Evolutionary conservation across 1,140 invertebrate genomes (phyloP).

Genomic region (Rhyacophila brunnea): DNA sequence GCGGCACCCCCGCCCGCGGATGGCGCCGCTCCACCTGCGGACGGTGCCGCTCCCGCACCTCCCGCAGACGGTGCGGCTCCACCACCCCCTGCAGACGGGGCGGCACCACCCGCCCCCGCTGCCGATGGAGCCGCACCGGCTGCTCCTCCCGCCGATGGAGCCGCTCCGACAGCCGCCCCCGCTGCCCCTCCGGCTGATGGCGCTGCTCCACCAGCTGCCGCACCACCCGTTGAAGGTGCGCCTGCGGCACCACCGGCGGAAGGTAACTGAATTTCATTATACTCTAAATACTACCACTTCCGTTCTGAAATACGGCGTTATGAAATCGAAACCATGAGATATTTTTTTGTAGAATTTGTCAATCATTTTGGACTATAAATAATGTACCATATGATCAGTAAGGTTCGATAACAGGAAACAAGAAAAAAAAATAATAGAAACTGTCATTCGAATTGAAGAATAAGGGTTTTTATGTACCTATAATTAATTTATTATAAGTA

Average conservation of each 20-base stretch:
- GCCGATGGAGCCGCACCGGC: background rate
- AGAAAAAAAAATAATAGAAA: too few relatives aligned
- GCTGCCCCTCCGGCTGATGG: slow-evolving; percentile 38
- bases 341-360: too few relatives aligned
- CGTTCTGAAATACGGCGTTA: too few relatives aligned
- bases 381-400: too few relatives aligned
- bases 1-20: slow-evolving; percentile 3
- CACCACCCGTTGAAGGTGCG: slow-evolving; percentile 26
- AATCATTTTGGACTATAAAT: too few relatives aligned
- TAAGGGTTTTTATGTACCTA: too few relatives aligned
- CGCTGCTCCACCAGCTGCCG: slow-evolving; percentile 5
- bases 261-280: slow-evolving; percentile 14
- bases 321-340: too few relatives aligned
- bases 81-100: slow-evolving; percentile 13
- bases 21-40: background rate
- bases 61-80: slow-evolving; percentile 1
- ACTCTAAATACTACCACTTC: too few relatives aligned
- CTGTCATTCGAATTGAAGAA: too few relatives aligned
- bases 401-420: too few relatives aligned
- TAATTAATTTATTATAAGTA: too few relatives aligned
- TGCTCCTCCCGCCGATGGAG: slow-evolving; percentile 20
- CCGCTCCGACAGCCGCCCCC: slow-evolving; percentile 20
- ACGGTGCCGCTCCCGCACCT: slow-evolving; percentile 1
- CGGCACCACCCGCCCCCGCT: slow-evolving; percentile 3
- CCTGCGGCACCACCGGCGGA: slow-evolving; percentile 26